Base-by-base conservation (phyloP, 37 sponge, comb jelly and placozoan species). In the Eunapius fragilis region DNA sequence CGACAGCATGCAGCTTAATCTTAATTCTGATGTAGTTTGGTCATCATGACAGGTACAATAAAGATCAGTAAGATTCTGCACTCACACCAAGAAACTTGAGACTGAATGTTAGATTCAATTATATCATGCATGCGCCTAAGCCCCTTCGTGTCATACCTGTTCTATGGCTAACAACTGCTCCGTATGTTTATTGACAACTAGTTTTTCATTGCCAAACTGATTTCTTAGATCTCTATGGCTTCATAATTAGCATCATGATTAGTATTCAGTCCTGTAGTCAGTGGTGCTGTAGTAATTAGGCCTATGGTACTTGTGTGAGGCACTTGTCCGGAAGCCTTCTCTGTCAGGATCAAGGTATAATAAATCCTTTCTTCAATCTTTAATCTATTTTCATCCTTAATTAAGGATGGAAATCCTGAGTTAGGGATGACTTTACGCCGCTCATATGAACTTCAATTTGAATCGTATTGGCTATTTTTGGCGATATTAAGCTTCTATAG, bases 141-240 rank as follows among this genome's bases (percentile, higher is more conserved):
- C 2, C 80, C 73, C 50, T 71, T 79, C 27, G 69, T 31, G 31
- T 86, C 80, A 85, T 85, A 86, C 80, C 19, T 25, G 31, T 12
- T 70, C 73, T 35, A 86, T 31, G 69, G 68, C 31, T 48, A 80
- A 27, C n/a, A 87, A 37, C 26, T 31, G 34, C 35, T 87, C 87
- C 81, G 80, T 87, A 75, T 87, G 87, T 36, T 74, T 79, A 50
- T 71, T 74, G 2, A 86, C 69, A 25, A 86, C 71, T 2, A 80
- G 75, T 37, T 87, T 74, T 22, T 72, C 37, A 68, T 87, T 73
- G 13, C 87, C 87, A 74, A 87, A 87, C 24, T 81, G 67, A 23
- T 87, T 79, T 72, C 77, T 3, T 77, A 47, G 2, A 71, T 69
- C 25, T 71, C 87, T 31, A 87, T 80, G 35, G 87, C 87, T 47